Evolutionary conservation across 2,113 vertebrate species (phyloP).

Genomic region (Spizaetus ornatus): DNA sequence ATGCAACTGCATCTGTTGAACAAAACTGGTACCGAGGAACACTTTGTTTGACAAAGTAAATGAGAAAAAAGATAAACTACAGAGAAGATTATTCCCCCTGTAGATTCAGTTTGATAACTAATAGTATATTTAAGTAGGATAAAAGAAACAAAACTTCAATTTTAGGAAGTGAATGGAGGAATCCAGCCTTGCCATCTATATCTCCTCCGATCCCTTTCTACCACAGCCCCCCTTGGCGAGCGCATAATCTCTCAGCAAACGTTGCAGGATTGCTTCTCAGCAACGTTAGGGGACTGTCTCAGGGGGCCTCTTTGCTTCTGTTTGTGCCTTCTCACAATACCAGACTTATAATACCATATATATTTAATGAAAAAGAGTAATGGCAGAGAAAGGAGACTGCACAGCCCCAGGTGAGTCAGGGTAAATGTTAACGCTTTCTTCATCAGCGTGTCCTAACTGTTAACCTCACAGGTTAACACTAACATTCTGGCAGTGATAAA

Average conservation of each 20-base stretch:
- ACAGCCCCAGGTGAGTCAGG: not conserved
- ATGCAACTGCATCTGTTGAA: not conserved
- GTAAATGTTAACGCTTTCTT: not conserved
- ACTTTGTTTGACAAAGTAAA: not conserved
- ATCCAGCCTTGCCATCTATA: not conserved
- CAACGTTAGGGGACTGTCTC: fast-evolving
- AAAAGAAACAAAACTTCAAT: not conserved
- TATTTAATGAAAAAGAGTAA: not conserved
- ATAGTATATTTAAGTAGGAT: not conserved
- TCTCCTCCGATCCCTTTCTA: not conserved
- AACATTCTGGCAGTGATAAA: not conserved
- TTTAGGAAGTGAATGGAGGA: not conserved
- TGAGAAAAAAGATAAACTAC: not conserved
- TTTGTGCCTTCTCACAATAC: not conserved
- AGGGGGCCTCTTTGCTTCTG: not conserved
- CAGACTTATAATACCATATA: fast-evolving
- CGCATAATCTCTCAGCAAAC: not conserved
- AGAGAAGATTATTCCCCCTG: not conserved
- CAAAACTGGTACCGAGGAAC: not conserved
- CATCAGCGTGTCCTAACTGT: not conserved
- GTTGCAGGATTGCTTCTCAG: not conserved
- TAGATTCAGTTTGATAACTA: not conserved
- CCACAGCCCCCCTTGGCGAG: not conserved
- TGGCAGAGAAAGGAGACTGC: not conserved
- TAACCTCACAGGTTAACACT: not conserved